Conservation (phyloP, 2,113 vertebrate genomes). For the Zapus hudsonius region DNA sequence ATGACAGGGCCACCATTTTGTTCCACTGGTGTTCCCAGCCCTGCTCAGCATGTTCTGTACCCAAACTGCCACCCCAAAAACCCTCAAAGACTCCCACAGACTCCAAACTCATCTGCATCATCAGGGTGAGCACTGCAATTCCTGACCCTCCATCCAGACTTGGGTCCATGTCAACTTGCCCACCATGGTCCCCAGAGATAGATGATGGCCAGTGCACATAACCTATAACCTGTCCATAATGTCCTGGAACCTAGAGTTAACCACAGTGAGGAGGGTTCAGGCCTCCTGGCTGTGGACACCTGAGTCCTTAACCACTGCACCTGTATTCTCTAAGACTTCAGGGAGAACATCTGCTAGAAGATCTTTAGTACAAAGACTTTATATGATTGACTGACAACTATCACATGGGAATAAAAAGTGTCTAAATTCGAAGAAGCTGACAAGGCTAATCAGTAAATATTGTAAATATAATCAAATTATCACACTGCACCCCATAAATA, state of each 20-base stretch:
- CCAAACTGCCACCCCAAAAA: neutral
- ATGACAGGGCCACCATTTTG: neutral
- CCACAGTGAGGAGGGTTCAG: no score
- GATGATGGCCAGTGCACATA: fast-evolving
- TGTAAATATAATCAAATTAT: neutral
- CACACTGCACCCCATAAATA: neutral
- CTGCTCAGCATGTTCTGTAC: neutral
- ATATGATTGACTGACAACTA: neutral
- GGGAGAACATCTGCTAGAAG: neutral
- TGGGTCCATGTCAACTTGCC: neutral
- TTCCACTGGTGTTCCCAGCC: neutral
- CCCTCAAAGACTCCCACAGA: neutral
- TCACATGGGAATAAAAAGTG: neutral
- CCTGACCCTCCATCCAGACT: neutral
- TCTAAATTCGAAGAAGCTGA: neutral
- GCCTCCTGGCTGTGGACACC: neutral
- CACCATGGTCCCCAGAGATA: neutral
- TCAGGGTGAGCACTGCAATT: neutral
- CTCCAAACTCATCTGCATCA: neutral
- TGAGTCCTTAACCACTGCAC: neutral
- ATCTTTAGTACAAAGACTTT: neutral
- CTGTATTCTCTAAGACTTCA: no score
- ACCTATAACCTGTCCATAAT: fast-evolving
- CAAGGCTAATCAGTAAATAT: neutral
- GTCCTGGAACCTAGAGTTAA: neutral